Evolutionary conservation across 2,797 vertebrate genomes (phyloP).

Genomic region (Gorsachius magnificus): DNA sequence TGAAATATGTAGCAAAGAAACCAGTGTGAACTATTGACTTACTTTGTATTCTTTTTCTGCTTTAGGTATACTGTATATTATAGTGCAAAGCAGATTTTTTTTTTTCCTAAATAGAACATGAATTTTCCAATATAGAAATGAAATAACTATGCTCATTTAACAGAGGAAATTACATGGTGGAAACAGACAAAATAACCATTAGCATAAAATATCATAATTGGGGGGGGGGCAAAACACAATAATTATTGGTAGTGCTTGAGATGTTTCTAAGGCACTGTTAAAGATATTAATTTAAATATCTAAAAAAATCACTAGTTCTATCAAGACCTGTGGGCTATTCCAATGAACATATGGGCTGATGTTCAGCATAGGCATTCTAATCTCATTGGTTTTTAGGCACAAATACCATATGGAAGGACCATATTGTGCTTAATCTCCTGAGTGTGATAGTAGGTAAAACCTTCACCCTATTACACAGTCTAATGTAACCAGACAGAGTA

Average conservation of each 20-base stretch:
- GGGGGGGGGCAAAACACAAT: not conserved
- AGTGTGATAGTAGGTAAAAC: constrained; percentile 67
- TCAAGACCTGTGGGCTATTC: constrained; percentile 23
- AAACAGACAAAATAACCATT: not conserved
- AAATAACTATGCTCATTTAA: not conserved
- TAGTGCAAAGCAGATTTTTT: not conserved
- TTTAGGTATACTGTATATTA: not conserved
- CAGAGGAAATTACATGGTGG: not conserved
- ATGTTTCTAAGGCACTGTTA: not conserved
- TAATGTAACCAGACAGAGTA: constrained; percentile 70
- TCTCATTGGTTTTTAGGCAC: constrained; percentile 59
- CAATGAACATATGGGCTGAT: constrained; percentile 49
- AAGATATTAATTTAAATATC: constrained; percentile 43
- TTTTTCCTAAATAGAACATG: not conserved
- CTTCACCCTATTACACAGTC: constrained; percentile 64
- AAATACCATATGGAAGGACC: constrained; percentile 70
- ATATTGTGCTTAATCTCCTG: constrained; percentile 70
- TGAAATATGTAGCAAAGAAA: not conserved
- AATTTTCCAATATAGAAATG: not conserved
- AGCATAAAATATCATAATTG: not conserved
- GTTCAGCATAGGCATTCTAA: constrained; percentile 56
- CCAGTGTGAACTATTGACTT: not conserved
- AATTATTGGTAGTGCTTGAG: not conserved
- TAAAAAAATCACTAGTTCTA: not conserved
- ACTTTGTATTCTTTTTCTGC: not conserved